Evolutionary conservation across 2,888 invertebrate genomes (phyloP), one percentile per base, ranked within the genome.

Genomic region (Lasioglossum villosulum): DNA sequence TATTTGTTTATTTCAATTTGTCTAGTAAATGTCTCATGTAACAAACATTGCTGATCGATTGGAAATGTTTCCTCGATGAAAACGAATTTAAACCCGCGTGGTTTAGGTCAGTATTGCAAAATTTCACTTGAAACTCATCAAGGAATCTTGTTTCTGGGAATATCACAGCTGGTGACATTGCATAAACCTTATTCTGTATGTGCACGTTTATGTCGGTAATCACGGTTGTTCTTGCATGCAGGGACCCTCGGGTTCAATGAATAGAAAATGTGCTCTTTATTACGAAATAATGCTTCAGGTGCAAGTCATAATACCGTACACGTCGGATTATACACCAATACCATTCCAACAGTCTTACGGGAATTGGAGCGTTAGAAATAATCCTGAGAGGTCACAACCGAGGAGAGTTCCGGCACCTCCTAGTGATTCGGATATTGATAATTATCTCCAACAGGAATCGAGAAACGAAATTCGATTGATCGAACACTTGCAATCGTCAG

Each of bases 281-380:
- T 68, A 68, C 23, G 68, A 37, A 68, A 68, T 68, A 23, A 70
- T 78, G 34, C 71, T 86, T 70, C 68, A 97, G 94, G 96, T 97
- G 12, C 98, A 98, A 95, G 97, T 98, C 78, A 97, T 98, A 79
- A 97, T 98, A 83, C 98, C 98, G 0, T 98, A 98, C 91, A 97
- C 97, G 3, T 97, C 96, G 70, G 96, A 96, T 85, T 96, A 96
- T 79, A 95, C 96, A 27, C 96, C 96, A 12, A 95, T 96, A 76
- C 96, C 96, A 16, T 96, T 96, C 86, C 95, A 95, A 86, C 87
- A 82, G 78, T 87, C 93, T 48, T 83, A 90, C 39, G 91, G 93
- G 14, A 88, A 91, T 82, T 89, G 92, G 92, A 86, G 89, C 80
- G 75, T 87, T 63, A 94, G 94, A 86, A 93, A 93, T 39, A 93